Percentiles rank a stretch among this genome's conserved stretches.
Evolutionary conservation across 2,113 vertebrate species (phyloP).

Genomic region (Leptobrachium leishanense): DNA sequence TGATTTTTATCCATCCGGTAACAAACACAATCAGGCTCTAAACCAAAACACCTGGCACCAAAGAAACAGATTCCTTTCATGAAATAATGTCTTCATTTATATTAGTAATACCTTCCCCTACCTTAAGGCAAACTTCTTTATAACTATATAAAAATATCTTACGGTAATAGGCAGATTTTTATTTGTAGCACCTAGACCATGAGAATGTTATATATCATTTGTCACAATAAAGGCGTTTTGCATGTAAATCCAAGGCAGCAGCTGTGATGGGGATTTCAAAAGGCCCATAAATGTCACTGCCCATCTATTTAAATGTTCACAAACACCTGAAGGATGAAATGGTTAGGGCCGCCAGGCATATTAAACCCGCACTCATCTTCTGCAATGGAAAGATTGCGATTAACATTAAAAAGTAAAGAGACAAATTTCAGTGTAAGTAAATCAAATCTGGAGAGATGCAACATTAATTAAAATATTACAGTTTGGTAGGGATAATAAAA

Average conservation of each 20-base stretch:
- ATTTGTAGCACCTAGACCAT: too few species aligned
- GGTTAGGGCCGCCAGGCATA: neutral
- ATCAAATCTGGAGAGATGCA: neutral
- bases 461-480: too few species aligned
- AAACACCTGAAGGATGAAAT: constrained; percentile 3
- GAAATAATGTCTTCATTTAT: too few species aligned
- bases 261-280: constrained; percentile 19
- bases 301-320: constrained; percentile 14
- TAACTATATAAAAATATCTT: too few species aligned
- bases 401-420: constrained; percentile 5
- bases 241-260: neutral
- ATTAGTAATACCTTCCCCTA: too few species aligned
- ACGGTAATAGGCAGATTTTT: too few species aligned
- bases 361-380: constrained; percentile 14
- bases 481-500: too few species aligned
- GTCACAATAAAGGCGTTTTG: neutral
- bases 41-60: too few species aligned
- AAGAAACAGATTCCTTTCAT: too few species aligned
- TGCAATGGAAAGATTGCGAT: neutral
- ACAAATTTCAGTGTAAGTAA: neutral
- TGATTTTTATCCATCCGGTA: too few species aligned
- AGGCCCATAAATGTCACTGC: constrained; percentile 37
- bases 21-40: too few species aligned
- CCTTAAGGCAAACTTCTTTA: too few species aligned
- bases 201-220: neutral